phyloP scores from a whole-genome alignment of 2,797 vertebrate genomes.

The Coregonus suidteri region DNA sequence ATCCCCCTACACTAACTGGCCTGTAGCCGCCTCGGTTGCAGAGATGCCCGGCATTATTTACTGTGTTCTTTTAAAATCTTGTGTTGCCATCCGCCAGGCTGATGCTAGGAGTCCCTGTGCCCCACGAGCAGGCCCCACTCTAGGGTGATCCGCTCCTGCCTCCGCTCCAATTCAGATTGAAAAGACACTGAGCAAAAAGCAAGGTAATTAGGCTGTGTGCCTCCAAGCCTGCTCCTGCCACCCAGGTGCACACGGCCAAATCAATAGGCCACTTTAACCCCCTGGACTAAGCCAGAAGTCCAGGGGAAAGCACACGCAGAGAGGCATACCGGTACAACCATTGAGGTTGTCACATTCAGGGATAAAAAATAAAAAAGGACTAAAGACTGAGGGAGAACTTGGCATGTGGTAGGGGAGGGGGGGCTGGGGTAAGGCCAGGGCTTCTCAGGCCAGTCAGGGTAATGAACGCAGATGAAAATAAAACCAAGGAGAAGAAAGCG shows the following conservation, averaged over 20 bases:
- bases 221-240: conserved; percentile 30
- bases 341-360: not conserved
- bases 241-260: conserved; percentile 31
- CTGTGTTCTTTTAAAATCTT: conserved; percentile 20
- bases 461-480: conserved; percentile 53
- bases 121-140: conserved; percentile 4
- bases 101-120: not conserved
- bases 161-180: conserved; percentile 11
- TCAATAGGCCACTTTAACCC: conserved; percentile 40
- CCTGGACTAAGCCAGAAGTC: not conserved
- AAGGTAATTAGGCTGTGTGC: conserved; percentile 35
- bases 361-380: not conserved
- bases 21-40: conserved; percentile 15
- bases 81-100: conserved; percentile 1
- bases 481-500: conserved; percentile 45
- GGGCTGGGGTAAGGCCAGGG: not conserved
- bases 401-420: not conserved
- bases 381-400: not conserved
- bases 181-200: conserved; percentile 5
- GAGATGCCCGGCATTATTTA: conserved; percentile 22
- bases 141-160: not conserved
- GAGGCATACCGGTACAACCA: not conserved
- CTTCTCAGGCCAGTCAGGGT: conserved; percentile 33
- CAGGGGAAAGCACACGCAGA: not conserved
- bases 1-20: not conserved